These are phyloP conservation scores for Centropus unirufus DNA, from an alignment of 2,113 vertebrate species.

Conservation along the genomic window DNA sequence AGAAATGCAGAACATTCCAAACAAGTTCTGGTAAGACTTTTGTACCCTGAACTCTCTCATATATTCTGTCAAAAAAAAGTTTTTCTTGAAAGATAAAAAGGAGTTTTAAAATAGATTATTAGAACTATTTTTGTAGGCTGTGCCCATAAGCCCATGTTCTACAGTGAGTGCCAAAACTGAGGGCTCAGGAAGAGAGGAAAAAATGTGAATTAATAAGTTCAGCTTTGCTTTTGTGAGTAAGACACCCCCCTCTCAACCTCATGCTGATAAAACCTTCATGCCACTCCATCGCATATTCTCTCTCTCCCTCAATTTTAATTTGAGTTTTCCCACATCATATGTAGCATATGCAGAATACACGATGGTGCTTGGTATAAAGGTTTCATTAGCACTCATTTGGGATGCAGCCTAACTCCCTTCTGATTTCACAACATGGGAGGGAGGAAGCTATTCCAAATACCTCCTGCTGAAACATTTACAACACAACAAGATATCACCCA, in stretches of 20 bases:
- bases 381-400: slow-evolving; percentile 67
- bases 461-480: slow-evolving; percentile 52
- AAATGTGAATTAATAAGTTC: slow-evolving; percentile 22
- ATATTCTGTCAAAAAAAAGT: neutral
- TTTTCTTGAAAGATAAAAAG: slow-evolving; percentile 16
- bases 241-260: neutral
- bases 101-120: slow-evolving; percentile 26
- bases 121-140: slow-evolving; percentile 16
- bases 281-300: neutral
- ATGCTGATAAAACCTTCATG: slow-evolving; percentile 49
- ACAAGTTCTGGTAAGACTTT: neutral
- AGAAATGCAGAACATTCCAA: neutral
- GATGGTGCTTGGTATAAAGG: slow-evolving; percentile 29
- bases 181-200: neutral
- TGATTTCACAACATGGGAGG: slow-evolving; percentile 32
- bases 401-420: slow-evolving; percentile 58
- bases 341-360: slow-evolving; percentile 43
- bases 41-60: neutral
- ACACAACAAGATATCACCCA: neutral
- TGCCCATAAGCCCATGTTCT: neutral
- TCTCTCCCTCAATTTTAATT: slow-evolving; percentile 12
- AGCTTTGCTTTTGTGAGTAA: slow-evolving; percentile 8
- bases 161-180: neutral
- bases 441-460: slow-evolving; percentile 47
- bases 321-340: slow-evolving; percentile 42